Conservation (phyloP, 2,888 invertebrate genomes). For the Dinocampus coccinellae region DNA sequence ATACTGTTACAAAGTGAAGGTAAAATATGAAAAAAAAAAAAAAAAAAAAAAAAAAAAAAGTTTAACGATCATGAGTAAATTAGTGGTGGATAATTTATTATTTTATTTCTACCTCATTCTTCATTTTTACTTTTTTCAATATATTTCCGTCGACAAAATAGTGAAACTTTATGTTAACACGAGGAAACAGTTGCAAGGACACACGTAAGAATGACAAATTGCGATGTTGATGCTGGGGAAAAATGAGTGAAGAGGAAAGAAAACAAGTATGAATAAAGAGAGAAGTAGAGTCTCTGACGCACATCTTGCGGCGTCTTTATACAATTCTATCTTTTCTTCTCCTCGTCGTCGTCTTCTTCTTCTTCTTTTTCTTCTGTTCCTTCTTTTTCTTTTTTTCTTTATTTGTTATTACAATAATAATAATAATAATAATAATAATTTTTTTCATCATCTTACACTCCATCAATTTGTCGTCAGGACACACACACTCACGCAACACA, state of each 20-base stretch:
- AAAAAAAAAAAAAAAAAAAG: not conserved
- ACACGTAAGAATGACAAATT: not conserved
- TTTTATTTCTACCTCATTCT: not conserved
- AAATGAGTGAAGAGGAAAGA: not conserved
- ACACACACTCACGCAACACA: too few relatives aligned
- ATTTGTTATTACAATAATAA: too few relatives aligned
- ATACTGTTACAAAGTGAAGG: not conserved
- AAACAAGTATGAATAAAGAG: not conserved
- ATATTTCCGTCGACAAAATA: not conserved
- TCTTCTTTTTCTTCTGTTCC: not conserved
- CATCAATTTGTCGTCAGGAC: slow-evolving; percentile 13
- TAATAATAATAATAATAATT: too few relatives aligned
- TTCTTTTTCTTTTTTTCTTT: too few relatives aligned
- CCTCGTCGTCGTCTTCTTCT: not conserved
- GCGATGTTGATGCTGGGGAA: not conserved
- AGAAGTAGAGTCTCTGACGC: not conserved
- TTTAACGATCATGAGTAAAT: not conserved
- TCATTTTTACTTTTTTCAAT: not conserved
- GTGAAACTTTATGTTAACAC: not conserved
- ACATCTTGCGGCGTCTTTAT: not conserved
- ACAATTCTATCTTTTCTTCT: slow-evolving; percentile 2
- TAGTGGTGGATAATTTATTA: not conserved
- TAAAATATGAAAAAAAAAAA: too few relatives aligned
- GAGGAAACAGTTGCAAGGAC: slow-evolving; percentile 11
- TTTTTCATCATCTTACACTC: slow-evolving; percentile 15